Base-by-base conservation (phyloP, 2,888 invertebrate species). In the Dolichopus griseipennis region DNA sequence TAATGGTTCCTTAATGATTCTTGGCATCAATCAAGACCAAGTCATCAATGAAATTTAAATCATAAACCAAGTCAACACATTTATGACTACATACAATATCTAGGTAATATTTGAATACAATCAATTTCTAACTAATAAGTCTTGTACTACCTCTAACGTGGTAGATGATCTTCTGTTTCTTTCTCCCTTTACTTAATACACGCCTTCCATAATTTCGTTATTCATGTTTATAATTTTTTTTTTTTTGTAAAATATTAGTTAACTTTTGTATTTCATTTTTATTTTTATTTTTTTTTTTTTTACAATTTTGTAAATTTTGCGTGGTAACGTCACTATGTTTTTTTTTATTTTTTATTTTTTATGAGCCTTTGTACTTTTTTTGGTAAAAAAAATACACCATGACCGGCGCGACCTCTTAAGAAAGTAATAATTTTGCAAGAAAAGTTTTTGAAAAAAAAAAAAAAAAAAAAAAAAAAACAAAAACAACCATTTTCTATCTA, bases 381-480 rank as follows among this genome's bases (percentile, higher is more conserved):
- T 52, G 52, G 52, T 52, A 52, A 52, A n/a, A n/a, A n/a, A n/a
- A n/a, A n/a, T n/a, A n/a, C 18, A 52, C 52, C 52, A 52, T 52
- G 52, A 52, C 52, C 52, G 52, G 52, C 52, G 52, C 52, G 52
- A 52, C 52, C 52, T 52, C 52, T 52, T n/a, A 52, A 52, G 52
- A 52, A 52, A 52, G 52, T 52, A 52, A 52, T 52, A 52, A 52
- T 52, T 52, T 52, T 52, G 52, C 52, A 52, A 52, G 52, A 52
- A 18, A 52, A 52, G 37, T 8, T 37, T 7, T 5, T 7, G 2
- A 37, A 10, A 27, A 6, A 9, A 6, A 41, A 41, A 41, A 41
- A 41, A 15, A 12, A 41, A 41, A 41, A 41, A 41, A 15, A 41
- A 10, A 37, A 37, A 43, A 43, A 43, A 10, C 12, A 9, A 43